Percentiles rank a stretch among this genome's conserved stretches.
phyloP scores from a whole-genome alignment of 2,888 invertebrate species.

The Drosophila multiciliata region DNA sequence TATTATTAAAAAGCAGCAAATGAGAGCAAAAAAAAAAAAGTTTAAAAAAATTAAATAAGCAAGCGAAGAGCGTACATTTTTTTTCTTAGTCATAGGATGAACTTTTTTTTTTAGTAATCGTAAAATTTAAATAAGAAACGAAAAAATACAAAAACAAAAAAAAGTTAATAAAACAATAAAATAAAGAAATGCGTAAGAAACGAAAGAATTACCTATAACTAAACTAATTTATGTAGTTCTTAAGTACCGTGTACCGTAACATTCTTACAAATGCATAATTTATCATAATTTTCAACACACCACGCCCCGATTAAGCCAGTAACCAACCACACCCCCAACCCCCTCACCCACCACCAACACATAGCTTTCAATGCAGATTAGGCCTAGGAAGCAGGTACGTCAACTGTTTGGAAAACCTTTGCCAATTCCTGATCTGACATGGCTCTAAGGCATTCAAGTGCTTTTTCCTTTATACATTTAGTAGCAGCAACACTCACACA shows the following conservation, averaged over 20 bases:
- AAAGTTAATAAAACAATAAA: conserved; percentile 22
- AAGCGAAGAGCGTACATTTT: conserved; percentile 58
- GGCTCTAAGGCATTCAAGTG: conserved; percentile 2
- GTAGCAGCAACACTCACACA: conserved; percentile 23
- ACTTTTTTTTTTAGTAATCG: conserved; percentile 76
- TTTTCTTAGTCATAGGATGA: conserved; percentile 77
- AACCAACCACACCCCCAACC: too few relatives aligned
- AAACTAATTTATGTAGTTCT: conserved; percentile 79
- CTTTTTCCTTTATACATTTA: conserved; percentile 13
- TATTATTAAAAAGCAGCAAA: conserved; percentile 51
- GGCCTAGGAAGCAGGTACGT: not conserved
- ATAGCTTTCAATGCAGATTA: not conserved
- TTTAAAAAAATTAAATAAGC: conserved; percentile 36
- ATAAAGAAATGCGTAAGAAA: conserved; percentile 35
- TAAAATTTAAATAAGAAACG: conserved; percentile 59
- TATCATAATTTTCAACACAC: conserved; percentile 37
- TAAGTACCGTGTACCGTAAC: conserved; percentile 70
- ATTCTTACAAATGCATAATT: conserved; percentile 48
- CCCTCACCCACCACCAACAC: not conserved
- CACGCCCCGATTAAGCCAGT: conserved; percentile 1
- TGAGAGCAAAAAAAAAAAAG: conserved; percentile 25
- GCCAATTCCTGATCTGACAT: not conserved
- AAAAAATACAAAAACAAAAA: conserved; percentile 23
- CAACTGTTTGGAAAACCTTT: conserved; percentile 3
- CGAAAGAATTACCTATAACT: conserved; percentile 65